phyloP scores from a whole-genome alignment of 2,888 invertebrate species.

The Chirona hameri region DNA sequence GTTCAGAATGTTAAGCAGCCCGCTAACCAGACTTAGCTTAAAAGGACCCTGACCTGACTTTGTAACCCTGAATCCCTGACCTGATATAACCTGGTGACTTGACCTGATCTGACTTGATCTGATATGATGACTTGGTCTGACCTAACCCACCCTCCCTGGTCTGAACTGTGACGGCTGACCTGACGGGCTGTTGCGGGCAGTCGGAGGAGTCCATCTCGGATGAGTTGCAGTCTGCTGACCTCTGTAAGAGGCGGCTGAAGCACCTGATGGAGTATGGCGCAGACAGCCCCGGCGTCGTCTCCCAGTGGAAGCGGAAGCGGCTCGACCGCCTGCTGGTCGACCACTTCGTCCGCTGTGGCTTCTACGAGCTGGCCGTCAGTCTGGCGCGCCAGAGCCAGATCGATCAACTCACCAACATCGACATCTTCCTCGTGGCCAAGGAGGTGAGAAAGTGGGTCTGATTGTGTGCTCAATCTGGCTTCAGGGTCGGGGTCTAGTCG shows the following conservation, averaged over 20 bases:
- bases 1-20: too few relatives aligned
- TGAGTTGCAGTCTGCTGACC: conserved; percentile 82
- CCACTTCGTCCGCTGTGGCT: conserved; percentile 89
- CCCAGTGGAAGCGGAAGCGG: conserved; percentile 79
- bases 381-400: conserved; percentile 57
- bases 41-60: too few relatives aligned
- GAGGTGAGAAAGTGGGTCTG: conserved; percentile 56
- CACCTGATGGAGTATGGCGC: conserved; percentile 69
- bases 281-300: conserved; percentile 50
- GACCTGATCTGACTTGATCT: too few relatives aligned
- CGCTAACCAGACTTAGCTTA: too few relatives aligned
- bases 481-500: too few relatives aligned
- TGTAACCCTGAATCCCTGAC: too few relatives aligned
- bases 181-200: conserved; percentile 41
- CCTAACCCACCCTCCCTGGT: too few relatives aligned
- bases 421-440: conserved; percentile 56
- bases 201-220: conserved; percentile 90
- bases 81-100: too few relatives aligned
- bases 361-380: conserved; percentile 81
- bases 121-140: too few relatives aligned
- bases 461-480: too few relatives aligned
- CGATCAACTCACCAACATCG: conserved; percentile 84
- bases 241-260: conserved; percentile 86
- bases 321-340: conserved; percentile 95
- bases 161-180: too few relatives aligned